Conservation (phyloP, 1,140 invertebrate genomes). For the Pseudomyrmex sp. region DNA sequence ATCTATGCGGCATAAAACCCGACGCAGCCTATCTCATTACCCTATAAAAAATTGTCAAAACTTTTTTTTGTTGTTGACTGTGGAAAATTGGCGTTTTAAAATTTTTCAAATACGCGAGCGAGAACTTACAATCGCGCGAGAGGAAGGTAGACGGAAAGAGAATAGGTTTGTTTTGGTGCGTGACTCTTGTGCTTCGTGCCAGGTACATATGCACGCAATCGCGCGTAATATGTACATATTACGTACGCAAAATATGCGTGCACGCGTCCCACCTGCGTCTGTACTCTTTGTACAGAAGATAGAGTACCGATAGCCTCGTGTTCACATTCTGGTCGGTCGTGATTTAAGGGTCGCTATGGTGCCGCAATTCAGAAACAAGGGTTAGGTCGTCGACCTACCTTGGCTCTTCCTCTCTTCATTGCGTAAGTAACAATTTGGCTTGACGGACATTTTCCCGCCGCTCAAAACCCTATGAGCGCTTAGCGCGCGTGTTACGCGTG, state of each 20-base stretch:
- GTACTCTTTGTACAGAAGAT: constrained; percentile 65
- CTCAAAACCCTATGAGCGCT: constrained; percentile 2
- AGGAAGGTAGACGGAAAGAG: neutral
- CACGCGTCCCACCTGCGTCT: constrained; percentile 58
- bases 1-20: no score
- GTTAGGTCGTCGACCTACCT: constrained; percentile 67
- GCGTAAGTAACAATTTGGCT: constrained; percentile 29
- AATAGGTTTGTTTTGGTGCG: constrained; percentile 74
- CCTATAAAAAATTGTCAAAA: no score
- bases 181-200: constrained; percentile 68
- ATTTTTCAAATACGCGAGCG: constrained; percentile 2
- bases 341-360: constrained; percentile 76
- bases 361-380: constrained; percentile 74
- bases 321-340: constrained; percentile 65
- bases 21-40: no score
- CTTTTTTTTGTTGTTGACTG: no score
- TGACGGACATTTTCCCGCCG: constrained; percentile 31
- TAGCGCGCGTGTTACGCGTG: neutral
- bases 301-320: constrained; percentile 72
- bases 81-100: neutral
- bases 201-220: constrained; percentile 64
- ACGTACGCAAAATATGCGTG: constrained; percentile 59
- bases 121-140: neutral
- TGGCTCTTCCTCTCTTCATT: constrained; percentile 9
- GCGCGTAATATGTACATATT: constrained; percentile 38